A percentile compares a stretch with the other conserved stretches of the same genome.
These are phyloP conservation scores for Eupithecia pulchellata DNA, from an alignment of 2,888 invertebrate species.

Conservation along the genomic window DNA sequence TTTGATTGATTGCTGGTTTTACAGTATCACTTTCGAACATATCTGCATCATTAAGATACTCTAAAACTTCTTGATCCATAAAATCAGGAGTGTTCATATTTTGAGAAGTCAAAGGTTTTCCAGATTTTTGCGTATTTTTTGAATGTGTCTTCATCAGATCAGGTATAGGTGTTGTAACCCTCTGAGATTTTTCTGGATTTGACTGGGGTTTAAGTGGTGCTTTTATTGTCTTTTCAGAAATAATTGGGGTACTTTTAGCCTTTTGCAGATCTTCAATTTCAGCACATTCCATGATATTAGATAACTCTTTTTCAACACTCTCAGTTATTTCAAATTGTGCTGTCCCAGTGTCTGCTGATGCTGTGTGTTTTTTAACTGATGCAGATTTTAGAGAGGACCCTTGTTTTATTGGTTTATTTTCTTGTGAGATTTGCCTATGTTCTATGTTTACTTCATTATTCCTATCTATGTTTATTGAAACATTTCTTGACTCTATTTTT, in stretches of 20 bases:
- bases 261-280: conserved; percentile 42
- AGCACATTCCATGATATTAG: conserved; percentile 64
- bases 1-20: conserved; percentile 60
- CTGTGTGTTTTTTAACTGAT: conserved; percentile 64
- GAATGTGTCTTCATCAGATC: not conserved
- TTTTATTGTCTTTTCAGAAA: conserved; percentile 23
- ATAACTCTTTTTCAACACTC: conserved; percentile 75
- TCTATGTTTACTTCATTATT: conserved; percentile 39
- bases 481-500: conserved; percentile 46
- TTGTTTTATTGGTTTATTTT: conserved; percentile 32
- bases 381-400: conserved; percentile 27
- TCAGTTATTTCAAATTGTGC: conserved; percentile 72
- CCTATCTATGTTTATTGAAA: conserved; percentile 50
- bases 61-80: conserved; percentile 46
- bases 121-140: conserved; percentile 14
- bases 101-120: conserved; percentile 2
- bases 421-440: conserved; percentile 37
- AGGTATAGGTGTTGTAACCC: conserved; percentile 1
- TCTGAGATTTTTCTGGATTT: conserved; percentile 24
- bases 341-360: conserved; percentile 73
- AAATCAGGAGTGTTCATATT: conserved; percentile 7
- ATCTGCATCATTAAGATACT: conserved; percentile 64
- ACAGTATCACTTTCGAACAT: conserved; percentile 71
- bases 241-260: conserved; percentile 33
- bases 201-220: conserved; percentile 14